Evolutionary conservation across 2,113 vertebrate species (phyloP), one percentile per base, ranked within the genome.

Genomic region (Alaudala cheleensis): DNA sequence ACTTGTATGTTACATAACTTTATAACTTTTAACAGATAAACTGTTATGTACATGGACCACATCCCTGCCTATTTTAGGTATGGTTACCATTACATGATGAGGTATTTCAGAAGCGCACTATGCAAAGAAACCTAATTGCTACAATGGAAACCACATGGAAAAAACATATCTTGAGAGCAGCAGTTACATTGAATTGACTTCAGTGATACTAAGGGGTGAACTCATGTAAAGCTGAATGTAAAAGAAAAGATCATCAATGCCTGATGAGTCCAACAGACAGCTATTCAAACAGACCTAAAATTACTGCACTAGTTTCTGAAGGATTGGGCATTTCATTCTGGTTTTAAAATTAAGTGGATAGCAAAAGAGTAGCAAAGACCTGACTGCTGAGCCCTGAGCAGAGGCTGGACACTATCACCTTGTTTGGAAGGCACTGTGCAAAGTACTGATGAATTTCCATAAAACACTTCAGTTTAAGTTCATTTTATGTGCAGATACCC

Each of bases 361-460:
- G 26, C 2, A 16, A 12, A 64, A 77, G 28, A 64, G 12, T 11
- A 57, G n/a, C 22, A 14, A 85, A 86, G 34, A 20, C 45, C 40
- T 33, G 40, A 47, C n/a, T 82, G 57, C 1, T 7, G 11, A 95
- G 58, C 23, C 37, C 54, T 8, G 20, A 88, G 29, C 13, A 85
- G 23, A 73, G 26, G 14, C 5, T 51, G 29, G 24, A 58, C 21
- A 34, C 24, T 28, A 44, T 5, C 2, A 2, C 3, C 0, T 0
- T 4, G 4, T 61, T 39, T 45, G 8, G 20, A 89, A 64, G 24
- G 11, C 28, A 67, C 34, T 34, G 11, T 0, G 2, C 50, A 80
- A 93, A 85, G 13, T 20, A 66, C 2, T 24, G 45, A 78, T 42
- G 20, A 54, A 76, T 21, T 54, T 51, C 37, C 6, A 6, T 20